Evolutionary conservation across 2,888 invertebrate species (phyloP).

Genomic region (Eilema sororculum): DNA sequence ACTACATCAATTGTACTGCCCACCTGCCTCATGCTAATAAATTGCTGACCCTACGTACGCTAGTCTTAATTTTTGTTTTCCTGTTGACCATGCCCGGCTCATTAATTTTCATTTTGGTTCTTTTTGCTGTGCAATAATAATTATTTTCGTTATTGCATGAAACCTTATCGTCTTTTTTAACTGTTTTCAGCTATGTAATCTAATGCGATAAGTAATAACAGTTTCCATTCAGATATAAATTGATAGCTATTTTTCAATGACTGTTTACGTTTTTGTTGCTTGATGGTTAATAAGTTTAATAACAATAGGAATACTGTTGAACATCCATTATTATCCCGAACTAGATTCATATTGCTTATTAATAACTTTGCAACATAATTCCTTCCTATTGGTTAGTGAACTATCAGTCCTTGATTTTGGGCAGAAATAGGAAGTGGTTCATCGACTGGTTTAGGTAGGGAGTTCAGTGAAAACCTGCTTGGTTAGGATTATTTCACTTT

Average conservation of each 20-base stretch:
- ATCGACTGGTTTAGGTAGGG: too few relatives aligned
- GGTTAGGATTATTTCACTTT: too few relatives aligned
- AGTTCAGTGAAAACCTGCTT: not conserved
- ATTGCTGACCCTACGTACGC: not conserved
- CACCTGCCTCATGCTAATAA: not conserved
- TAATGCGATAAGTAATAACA: not conserved
- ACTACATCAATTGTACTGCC: not conserved
- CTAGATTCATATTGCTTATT: not conserved
- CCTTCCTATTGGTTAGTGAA: not conserved
- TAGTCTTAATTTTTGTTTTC: not conserved
- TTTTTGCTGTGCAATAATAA: not conserved
- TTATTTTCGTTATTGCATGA: not conserved
- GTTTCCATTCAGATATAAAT: not conserved
- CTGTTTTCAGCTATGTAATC: not conserved
- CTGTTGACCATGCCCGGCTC: not conserved
- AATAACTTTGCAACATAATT: not conserved
- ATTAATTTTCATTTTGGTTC: not conserved
- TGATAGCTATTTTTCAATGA: not conserved
- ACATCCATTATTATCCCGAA: too few relatives aligned
- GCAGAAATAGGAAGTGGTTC: too few relatives aligned
- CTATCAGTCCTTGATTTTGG: not conserved
- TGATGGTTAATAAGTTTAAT: not conserved
- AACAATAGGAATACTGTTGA: not conserved
- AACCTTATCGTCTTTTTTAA: not conserved
- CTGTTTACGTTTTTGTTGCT: not conserved